Conservation (phyloP, 2,888 invertebrate genomes). For the Plagiodera versicolora region DNA sequence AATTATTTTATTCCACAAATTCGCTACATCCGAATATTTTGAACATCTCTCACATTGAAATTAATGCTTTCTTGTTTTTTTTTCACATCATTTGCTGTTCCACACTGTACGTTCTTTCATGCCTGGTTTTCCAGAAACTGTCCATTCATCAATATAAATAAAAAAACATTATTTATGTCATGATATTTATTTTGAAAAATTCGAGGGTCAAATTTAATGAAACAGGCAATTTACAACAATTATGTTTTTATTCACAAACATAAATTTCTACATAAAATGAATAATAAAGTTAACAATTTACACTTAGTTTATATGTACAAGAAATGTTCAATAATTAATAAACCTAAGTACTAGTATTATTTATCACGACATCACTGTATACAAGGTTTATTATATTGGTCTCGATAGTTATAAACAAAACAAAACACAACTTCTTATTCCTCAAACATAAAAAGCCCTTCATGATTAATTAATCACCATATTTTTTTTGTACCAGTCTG, state of each 20-base stretch:
- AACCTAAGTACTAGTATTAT: neutral
- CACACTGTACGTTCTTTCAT: neutral
- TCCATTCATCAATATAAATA: too few relatives aligned
- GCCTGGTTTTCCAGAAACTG: too few relatives aligned
- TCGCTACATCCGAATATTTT: too few relatives aligned
- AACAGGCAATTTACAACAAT: constrained; percentile 28
- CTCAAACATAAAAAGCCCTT: too few relatives aligned
- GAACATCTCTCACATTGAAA: too few relatives aligned
- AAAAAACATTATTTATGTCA: too few relatives aligned
- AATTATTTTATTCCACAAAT: too few relatives aligned
- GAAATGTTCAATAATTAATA: constrained; percentile 7
- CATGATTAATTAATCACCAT: too few relatives aligned
- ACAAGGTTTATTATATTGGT: neutral
- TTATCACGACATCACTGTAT: neutral
- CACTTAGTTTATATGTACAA: constrained; percentile 21
- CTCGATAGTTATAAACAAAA: neutral
- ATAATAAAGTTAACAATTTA: constrained; percentile 29
- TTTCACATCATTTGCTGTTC: too few relatives aligned
- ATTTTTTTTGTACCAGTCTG: too few relatives aligned
- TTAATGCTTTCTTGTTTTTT: too few relatives aligned
- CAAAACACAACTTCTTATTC: too few relatives aligned
- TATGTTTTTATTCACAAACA: constrained; percentile 35
- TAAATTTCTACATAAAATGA: constrained; percentile 31
- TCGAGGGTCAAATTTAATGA: neutral
- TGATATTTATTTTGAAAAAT: neutral